A percentile compares a stretch with the other conserved stretches of the same genome.
These are phyloP conservation scores for Zaprionus tsacasi DNA, from an alignment of 1,140 invertebrate species.

Conservation along the genomic window DNA sequence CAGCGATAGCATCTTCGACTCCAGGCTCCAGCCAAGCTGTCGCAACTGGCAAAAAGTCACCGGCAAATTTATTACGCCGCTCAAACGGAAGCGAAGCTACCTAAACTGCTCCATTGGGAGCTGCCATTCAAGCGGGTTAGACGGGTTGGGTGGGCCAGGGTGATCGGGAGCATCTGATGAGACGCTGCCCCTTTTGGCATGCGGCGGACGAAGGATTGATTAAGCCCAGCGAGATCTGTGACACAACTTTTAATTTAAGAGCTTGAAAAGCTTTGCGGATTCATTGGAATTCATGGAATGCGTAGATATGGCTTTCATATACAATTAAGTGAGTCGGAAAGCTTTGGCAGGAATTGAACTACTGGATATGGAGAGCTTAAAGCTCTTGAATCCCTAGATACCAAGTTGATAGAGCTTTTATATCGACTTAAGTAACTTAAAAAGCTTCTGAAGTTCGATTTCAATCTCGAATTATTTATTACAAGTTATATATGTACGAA, in stretches of 20 bases:
- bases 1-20: neutral
- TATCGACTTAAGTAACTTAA: no score
- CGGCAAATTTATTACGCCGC: slow-evolving; percentile 72
- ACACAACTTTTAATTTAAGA: slow-evolving; percentile 20
- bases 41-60: slow-evolving; percentile 60
- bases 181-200: slow-evolving; percentile 39
- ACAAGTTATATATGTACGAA: no score
- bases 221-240: slow-evolving; percentile 32
- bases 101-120: slow-evolving; percentile 77
- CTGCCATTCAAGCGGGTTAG: neutral
- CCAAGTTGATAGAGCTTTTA: no score
- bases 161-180: neutral
- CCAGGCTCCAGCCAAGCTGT: slow-evolving; percentile 39
- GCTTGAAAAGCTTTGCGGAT: neutral
- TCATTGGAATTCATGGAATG: no score
- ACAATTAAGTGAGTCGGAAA: no score
- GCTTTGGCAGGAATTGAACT: neutral
- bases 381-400: no score
- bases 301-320: no score
- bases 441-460: no score
- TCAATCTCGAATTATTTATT: no score
- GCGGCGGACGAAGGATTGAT: slow-evolving; percentile 30
- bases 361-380: no score
- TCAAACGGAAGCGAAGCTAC: slow-evolving; percentile 69
- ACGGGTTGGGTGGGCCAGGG: neutral